Evolutionary conservation across 2,113 vertebrate genomes (phyloP).

Genomic region (Poeciliopsis retropinna): DNA sequence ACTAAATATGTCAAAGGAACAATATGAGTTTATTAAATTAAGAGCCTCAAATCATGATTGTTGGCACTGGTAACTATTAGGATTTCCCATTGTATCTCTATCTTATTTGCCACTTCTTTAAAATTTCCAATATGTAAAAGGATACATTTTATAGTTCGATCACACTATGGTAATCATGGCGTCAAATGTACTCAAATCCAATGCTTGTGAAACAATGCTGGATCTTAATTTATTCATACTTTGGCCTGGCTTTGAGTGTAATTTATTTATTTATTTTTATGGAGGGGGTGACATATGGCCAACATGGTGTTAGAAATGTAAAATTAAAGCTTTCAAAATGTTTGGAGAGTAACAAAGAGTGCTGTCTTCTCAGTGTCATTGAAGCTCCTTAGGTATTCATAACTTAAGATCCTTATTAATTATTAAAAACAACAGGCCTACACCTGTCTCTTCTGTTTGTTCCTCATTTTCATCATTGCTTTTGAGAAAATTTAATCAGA

Average conservation of each 20-base stretch:
- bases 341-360: conserved; percentile 26
- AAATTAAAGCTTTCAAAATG: conserved; percentile 47
- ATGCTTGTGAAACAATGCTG: too few relatives aligned
- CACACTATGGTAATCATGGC: too few relatives aligned
- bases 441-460: conserved; percentile 39
- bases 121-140: too few relatives aligned
- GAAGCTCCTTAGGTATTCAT: conserved; percentile 33
- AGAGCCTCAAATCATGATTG: too few relatives aligned
- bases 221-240: too few relatives aligned
- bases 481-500: conserved; percentile 31
- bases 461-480: conserved; percentile 21
- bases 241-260: conserved; percentile 12
- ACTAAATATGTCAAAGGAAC: too few relatives aligned
- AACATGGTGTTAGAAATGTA: conserved; percentile 26
- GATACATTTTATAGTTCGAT: too few relatives aligned
- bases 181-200: too few relatives aligned
- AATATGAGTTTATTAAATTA: too few relatives aligned
- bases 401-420: conserved; percentile 44
- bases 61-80: too few relatives aligned
- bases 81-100: too few relatives aligned
- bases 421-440: conserved; percentile 46
- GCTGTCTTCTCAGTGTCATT: conserved; percentile 23
- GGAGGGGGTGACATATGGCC: conserved; percentile 10
- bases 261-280: conserved; percentile 13
- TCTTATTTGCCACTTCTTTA: too few relatives aligned